Percentiles rank a stretch among this genome's conserved stretches.
These are phyloP conservation scores for Callyntrura guangdongensis DNA, from an alignment of 2,888 invertebrate genomes.

Conservation along the genomic window DNA sequence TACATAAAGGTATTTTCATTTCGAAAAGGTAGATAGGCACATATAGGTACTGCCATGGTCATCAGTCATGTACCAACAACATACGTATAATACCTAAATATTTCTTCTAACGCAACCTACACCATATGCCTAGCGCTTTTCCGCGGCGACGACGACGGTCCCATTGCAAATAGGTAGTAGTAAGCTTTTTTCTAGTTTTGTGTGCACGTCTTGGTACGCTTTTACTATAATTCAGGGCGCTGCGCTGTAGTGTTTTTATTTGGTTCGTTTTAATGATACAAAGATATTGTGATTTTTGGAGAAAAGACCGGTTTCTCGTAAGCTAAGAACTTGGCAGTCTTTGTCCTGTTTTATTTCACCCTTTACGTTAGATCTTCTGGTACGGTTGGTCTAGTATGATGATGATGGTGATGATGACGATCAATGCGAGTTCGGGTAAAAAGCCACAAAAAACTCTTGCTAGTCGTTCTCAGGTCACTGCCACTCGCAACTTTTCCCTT, in stretches of 20 bases:
- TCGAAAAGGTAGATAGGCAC: neutral
- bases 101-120: neutral
- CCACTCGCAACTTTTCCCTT: slow-evolving; percentile 50
- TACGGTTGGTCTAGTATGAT: slow-evolving; percentile 1
- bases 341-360: neutral
- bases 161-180: neutral
- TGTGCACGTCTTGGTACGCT: neutral
- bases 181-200: neutral
- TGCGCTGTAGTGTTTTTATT: neutral
- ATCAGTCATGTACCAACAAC: neutral
- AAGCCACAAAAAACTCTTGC: slow-evolving; percentile 41
- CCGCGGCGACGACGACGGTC: neutral
- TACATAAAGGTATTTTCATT: neutral
- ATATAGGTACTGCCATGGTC: neutral
- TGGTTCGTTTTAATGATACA: neutral
- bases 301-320: slow-evolving; percentile 67
- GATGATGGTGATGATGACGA: slow-evolving; percentile 3
- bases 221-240: neutral
- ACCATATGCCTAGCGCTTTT: neutral
- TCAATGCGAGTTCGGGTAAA: slow-evolving; percentile 39
- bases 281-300: slow-evolving; percentile 32
- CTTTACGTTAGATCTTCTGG: neutral
- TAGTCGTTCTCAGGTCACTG: slow-evolving; percentile 67
- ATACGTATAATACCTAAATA: neutral
- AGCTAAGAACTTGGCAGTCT: neutral